Percentiles rank a stretch among this genome's conserved stretches.
Conservation (phyloP, 2,113 vertebrate species). For the Chaetorhynchus papuensis region DNA sequence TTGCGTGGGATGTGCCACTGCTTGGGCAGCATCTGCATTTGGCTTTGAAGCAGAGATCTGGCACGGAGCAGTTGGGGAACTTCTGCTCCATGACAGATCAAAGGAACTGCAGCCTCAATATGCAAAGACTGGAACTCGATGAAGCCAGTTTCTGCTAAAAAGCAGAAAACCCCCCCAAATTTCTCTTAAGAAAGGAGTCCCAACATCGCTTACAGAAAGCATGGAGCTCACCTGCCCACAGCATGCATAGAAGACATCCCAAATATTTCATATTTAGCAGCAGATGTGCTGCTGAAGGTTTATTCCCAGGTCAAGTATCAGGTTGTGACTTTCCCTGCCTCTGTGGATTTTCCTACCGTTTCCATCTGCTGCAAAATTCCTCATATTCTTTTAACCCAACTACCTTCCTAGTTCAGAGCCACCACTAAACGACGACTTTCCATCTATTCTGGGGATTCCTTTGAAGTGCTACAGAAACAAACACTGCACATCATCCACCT, state of each 20-base stretch:
- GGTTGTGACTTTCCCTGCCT: neutral
- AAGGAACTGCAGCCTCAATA: neutral
- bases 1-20: neutral
- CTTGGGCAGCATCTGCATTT: neutral
- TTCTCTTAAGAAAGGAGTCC: neutral
- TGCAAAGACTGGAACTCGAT: neutral
- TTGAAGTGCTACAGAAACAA: neutral
- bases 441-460: neutral
- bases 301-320: neutral
- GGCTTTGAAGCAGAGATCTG: neutral
- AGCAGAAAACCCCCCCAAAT: neutral
- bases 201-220: rapidly evolving
- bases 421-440: rapidly evolving
- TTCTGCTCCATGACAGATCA: neutral
- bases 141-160: neutral
- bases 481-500: neutral
- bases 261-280: neutral
- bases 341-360: neutral
- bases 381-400: neutral
- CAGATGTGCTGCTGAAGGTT: neutral
- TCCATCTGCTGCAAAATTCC: neutral
- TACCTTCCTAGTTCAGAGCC: neutral
- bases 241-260: neutral
- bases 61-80: neutral
- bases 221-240: neutral